Evolutionary conservation across 53 echinoderm and acorn worm genomes (phyloP), one percentile per base, ranked within the genome.

Genomic region (Mesocentrotus franciscanus): DNA sequence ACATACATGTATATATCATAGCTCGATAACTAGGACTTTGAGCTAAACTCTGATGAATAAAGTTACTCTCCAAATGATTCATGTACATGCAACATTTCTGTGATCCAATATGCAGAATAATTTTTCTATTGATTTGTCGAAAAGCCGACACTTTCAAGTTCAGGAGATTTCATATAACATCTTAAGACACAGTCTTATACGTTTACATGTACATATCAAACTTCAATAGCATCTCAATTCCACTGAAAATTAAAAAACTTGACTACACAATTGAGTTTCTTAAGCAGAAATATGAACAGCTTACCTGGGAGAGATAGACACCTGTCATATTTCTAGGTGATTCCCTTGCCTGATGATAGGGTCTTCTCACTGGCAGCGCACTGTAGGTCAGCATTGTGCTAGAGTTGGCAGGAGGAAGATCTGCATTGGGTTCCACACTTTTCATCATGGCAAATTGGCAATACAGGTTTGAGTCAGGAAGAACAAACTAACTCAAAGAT

Each of bases 301-400:
- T 97, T 90, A 98, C 98, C 79, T 84, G 92, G n/a, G 97, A 97
- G 30, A 97, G 90, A 85, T 93, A 98, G 36, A 96, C 95, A 11
- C 98, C 98, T 9, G 98, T 98, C 96, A 96, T 97, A 90, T 98
- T 98, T 60, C 96, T 95, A 22, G 96, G 95, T 71, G 90, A 92
- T 85, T 96, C 76, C 36, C 95, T 93, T 26, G 94, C 95, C 29
- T 95, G 93, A 42, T 96, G 96, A 68, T 94, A 94, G 55, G 85
- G 95, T 24, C 72, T 85, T 93, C 98, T 96, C 9, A 96, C 95
- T 26, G 98, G 98, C 56, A 98, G 92, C 32, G 97, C 96, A 93
- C 97, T 98, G 76, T 97, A 95, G 11, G 95, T 96, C 92, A 97
- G 70, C 97, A 97, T 97, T 62, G 95, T 92, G 85, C 93, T 95